phyloP scores from a whole-genome alignment of 2,797 vertebrate genomes.

The Rachycentron canadum region DNA sequence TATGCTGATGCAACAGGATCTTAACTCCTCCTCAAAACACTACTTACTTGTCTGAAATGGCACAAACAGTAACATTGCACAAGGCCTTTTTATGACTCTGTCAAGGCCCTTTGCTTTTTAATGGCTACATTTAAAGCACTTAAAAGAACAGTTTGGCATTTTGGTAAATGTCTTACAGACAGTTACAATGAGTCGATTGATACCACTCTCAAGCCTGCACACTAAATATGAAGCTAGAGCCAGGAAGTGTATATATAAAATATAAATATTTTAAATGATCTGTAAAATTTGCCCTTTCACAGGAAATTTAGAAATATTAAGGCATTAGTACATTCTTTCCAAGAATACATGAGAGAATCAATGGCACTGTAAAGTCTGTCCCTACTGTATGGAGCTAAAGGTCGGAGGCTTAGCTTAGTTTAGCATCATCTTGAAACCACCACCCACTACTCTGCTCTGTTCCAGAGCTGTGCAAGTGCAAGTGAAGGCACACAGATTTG shows the following conservation, averaged over 20 bases:
- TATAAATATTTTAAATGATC: not conserved
- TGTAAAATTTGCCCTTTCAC: not conserved
- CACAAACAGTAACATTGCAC: not conserved
- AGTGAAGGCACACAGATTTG: too few relatives aligned
- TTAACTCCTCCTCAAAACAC: not conserved
- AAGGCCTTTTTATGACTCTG: not conserved
- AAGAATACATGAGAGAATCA: too few relatives aligned
- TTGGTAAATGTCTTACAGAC: not conserved
- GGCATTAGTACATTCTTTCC: not conserved
- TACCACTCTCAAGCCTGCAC: not conserved
- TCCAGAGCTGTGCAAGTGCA: too few relatives aligned
- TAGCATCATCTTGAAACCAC: not conserved
- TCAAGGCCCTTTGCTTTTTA: not conserved
- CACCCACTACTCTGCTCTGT: too few relatives aligned
- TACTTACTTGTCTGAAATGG: not conserved
- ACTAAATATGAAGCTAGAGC: not conserved
- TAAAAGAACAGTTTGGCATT: not conserved
- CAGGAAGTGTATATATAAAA: not conserved
- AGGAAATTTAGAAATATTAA: not conserved
- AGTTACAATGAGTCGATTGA: not conserved
- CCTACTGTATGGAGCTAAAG: not conserved
- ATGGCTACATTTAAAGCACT: not conserved
- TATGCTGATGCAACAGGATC: constrained; percentile 7
- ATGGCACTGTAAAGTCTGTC: not conserved
- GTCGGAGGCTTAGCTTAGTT: not conserved